A percentile compares a stretch with the other conserved stretches of the same genome.
phyloP scores from a whole-genome alignment of 2,888 invertebrate species.

The Drosophila longiperda region DNA sequence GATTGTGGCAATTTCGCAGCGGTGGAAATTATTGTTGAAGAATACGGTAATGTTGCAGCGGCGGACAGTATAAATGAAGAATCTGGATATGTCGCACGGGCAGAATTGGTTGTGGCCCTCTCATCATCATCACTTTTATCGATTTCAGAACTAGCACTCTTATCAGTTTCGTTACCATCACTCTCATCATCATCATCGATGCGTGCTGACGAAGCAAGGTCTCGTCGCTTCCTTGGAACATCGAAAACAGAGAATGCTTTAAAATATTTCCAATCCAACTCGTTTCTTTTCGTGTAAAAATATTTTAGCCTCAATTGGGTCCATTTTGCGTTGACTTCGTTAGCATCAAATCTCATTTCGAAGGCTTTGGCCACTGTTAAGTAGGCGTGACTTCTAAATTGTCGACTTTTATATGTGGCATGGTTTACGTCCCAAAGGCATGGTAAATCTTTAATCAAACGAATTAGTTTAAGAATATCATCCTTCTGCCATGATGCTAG shows the following conservation, averaged over 20 bases:
- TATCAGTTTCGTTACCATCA: neutral
- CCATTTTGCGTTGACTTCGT: neutral
- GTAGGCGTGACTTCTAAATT: neutral
- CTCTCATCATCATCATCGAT: neutral
- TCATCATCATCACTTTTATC: neutral
- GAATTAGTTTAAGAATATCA: neutral
- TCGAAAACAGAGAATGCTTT: neutral
- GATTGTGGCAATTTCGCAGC: neutral
- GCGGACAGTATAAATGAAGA: neutral
- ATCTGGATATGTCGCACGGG: neutral
- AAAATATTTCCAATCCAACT: neutral
- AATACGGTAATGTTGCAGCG: neutral
- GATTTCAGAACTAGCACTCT: neutral
- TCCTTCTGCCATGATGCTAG: neutral
- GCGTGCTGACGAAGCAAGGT: too few species aligned
- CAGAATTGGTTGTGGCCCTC: neutral
- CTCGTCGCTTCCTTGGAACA: neutral
- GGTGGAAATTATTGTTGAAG: neutral
- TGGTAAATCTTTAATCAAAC: neutral
- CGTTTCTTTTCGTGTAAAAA: neutral
- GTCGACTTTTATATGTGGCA: neutral
- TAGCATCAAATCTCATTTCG: neutral
- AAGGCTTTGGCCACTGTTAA: neutral
- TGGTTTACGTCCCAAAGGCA: slow-evolving; percentile 9
- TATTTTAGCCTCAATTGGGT: neutral